Evolutionary conservation across 2,113 vertebrate genomes (phyloP), one percentile per base, ranked within the genome.

Genomic region (Phaethornis superciliosus): DNA sequence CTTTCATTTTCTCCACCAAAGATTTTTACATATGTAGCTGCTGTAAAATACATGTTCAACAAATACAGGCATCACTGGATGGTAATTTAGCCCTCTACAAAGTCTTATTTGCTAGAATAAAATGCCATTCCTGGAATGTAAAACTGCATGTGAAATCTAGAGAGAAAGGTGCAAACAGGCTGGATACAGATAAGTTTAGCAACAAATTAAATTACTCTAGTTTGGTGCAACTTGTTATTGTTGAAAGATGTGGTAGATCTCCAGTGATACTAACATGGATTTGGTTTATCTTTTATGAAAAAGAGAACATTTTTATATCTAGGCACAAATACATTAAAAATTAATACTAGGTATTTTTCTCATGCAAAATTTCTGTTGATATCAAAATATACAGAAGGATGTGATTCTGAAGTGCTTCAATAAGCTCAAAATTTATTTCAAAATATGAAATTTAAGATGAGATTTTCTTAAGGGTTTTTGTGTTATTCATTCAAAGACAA

Each of bases 21-120:
- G 2, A 2, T 44, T 85, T 52, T 40, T 52, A 21, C 6, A 30
- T 1, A 2, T 5, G 6, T 12, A 7, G 8, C 10, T 42, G 3
- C 51, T 52, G 32, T 28, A 64, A 22, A 20, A 10, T 55, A n/a
- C 7, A 5, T 42, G 18, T 27, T 65, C 19, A 37, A 46, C 4
- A 88, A 67, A 37, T 26, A 65, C 1, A 7, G 4, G 21, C 12
- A 15, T 74, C 63, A 33, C 22, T 55, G 37, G 5, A 12, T 33
- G 4, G 14, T 3, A 86, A 6, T 23, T 81, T 58, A 62, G 59
- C 3, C 3, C 23, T 89, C 12, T 40, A 83, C 26, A 86, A 86
- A 5, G 23, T 46, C 42, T 35, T 1, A 19, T 58, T 70, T 70
- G 6, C 9, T 47, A 12, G n/a, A 85, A 52, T 33, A 83, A 89